Percentiles rank a stretch among this genome's conserved stretches.
Evolutionary conservation across 2,888 invertebrate genomes (phyloP).

Genomic region (Sipunculus nudus): DNA sequence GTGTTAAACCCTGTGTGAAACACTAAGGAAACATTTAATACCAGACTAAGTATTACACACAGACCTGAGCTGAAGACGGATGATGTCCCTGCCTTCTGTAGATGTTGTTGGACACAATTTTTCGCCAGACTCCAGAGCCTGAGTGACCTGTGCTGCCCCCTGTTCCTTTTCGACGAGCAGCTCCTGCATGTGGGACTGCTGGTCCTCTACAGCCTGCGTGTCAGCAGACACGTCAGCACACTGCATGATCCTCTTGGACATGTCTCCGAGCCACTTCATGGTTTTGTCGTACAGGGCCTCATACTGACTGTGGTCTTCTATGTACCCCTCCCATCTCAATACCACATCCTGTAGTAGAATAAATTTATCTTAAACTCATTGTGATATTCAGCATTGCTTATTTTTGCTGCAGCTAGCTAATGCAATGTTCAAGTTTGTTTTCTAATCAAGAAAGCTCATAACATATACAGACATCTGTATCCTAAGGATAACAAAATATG

Average conservation of each 20-base stretch:
- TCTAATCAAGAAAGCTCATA: no score
- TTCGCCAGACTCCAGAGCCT: constrained; percentile 83
- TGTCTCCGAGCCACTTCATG: constrained; percentile 78
- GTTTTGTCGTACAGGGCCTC: constrained; percentile 76
- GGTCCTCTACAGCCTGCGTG: constrained; percentile 75
- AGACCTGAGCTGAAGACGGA: constrained; percentile 73
- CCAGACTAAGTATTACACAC: no score
- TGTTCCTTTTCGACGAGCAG: constrained; percentile 80
- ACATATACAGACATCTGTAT: no score
- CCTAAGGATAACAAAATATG: no score
- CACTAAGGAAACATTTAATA: no score
- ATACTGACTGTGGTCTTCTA: constrained; percentile 85
- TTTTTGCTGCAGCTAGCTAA: no score
- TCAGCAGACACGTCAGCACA: constrained; percentile 76
- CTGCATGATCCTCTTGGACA: constrained; percentile 68
- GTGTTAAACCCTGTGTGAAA: no score
- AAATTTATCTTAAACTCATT: no score
- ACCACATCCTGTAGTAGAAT: constrained; percentile 75
- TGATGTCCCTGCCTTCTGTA: constrained; percentile 86
- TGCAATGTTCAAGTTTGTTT: no score
- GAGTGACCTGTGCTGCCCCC: constrained; percentile 81
- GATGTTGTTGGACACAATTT: constrained; percentile 90
- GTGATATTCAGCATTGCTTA: no score
- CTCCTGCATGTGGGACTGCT: constrained; percentile 55
- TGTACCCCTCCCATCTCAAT: constrained; percentile 82